phyloP scores from a whole-genome alignment of 2,113 vertebrate genomes.

The Lepisosteus osseus region DNA sequence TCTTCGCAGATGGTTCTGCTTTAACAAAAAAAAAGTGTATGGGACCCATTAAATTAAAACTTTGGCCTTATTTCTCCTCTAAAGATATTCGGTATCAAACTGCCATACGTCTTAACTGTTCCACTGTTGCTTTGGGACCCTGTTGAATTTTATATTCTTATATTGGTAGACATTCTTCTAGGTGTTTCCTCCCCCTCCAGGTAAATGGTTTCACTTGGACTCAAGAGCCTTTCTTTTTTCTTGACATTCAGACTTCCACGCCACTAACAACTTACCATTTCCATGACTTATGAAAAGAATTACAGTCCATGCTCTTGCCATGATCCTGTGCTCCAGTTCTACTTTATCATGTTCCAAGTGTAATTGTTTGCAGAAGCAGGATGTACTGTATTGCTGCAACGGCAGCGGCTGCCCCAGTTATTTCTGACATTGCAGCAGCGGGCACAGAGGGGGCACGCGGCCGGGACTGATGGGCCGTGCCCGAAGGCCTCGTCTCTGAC shows the following conservation, averaged over 20 bases:
- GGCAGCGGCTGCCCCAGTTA: too few species aligned
- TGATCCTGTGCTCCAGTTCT: slow-evolving; percentile 1
- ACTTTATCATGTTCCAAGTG: slow-evolving; percentile 3
- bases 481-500: too few species aligned
- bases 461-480: too few species aligned
- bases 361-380: slow-evolving; percentile 12
- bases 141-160: neutral
- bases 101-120: slow-evolving; percentile 6
- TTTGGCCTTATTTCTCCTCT: too few species aligned
- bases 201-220: neutral
- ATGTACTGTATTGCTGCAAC: too few species aligned
- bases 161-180: neutral
- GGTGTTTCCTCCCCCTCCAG: neutral
- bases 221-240: neutral
- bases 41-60: too few species aligned
- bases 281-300: neutral
- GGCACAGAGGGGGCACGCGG: too few species aligned
- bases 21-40: too few species aligned
- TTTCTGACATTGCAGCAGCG: too few species aligned
- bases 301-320: neutral
- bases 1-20: too few species aligned
- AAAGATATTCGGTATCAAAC: slow-evolving; percentile 4
- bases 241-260: neutral
- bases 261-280: neutral
- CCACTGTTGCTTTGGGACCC: neutral